phyloP scores from a whole-genome alignment of 2,888 invertebrate genomes.

The Crioceris asparagi region DNA sequence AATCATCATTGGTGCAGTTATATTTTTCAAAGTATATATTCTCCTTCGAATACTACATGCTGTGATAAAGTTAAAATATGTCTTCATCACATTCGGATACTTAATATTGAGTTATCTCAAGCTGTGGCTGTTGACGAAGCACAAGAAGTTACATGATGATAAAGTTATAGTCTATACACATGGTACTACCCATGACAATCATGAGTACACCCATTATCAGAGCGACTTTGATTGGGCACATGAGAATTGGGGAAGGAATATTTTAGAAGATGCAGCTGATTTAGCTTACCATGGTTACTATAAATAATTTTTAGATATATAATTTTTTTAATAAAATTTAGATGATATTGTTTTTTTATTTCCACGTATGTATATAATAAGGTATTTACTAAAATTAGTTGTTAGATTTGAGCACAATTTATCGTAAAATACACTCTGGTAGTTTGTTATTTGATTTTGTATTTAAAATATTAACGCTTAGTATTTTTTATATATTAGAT shows the following conservation, averaged over 20 bases:
- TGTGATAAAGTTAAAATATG: conserved; percentile 66
- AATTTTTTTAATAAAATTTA: too few species aligned
- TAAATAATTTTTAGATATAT: too few species aligned
- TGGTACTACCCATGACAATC: too few species aligned
- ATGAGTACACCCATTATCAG: conserved; percentile 55
- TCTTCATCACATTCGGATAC: conserved; percentile 58
- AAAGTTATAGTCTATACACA: too few species aligned
- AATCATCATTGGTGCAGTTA: conserved; percentile 51
- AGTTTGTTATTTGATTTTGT: too few species aligned
- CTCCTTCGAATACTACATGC: conserved; percentile 60
- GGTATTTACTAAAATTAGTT: too few species aligned
- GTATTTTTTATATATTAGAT: too few species aligned
- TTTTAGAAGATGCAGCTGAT: conserved; percentile 3
- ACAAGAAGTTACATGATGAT: conserved; percentile 59
- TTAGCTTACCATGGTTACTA: background rate
- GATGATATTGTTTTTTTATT: too few species aligned
- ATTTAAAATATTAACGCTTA: too few species aligned
- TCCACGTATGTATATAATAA: too few species aligned
- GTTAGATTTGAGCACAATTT: too few species aligned
- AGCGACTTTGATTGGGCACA: conserved; percentile 38
- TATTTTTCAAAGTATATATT: conserved; percentile 61
- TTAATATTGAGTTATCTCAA: conserved; percentile 57
- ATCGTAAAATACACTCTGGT: too few species aligned
- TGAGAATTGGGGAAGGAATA: conserved; percentile 12
- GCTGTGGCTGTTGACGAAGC: conserved; percentile 64